phyloP scores from a whole-genome alignment of 2,888 invertebrate species.

The Amiota minor region DNA sequence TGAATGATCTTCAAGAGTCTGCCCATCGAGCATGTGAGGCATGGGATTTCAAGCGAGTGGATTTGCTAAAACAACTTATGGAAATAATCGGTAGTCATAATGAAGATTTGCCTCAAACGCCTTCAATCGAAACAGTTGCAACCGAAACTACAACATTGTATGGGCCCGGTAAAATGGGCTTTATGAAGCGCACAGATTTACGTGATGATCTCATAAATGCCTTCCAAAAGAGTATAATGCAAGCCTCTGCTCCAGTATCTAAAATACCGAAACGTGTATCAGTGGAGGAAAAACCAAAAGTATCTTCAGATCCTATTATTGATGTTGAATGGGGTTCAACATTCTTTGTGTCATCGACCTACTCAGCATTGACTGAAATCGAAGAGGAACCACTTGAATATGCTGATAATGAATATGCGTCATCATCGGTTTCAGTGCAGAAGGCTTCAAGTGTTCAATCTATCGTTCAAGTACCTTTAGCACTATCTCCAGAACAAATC shows the following conservation, averaged over 20 bases:
- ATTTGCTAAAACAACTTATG: conserved; percentile 75
- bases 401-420: conserved; percentile 42
- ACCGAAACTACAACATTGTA: conserved; percentile 74
- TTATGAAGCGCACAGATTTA: conserved; percentile 75
- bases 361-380: conserved; percentile 56
- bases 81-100: conserved; percentile 54
- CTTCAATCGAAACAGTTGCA: conserved; percentile 64
- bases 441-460: background rate
- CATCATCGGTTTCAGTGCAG: no score
- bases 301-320: conserved; percentile 33
- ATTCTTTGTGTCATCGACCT: conserved; percentile 58
- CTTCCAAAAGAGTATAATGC: background rate
- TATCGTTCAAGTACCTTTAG: no score
- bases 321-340: conserved; percentile 62
- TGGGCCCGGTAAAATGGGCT: conserved; percentile 78
- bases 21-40: conserved; percentile 44
- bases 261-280: conserved; percentile 48
- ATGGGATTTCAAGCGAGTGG: conserved; percentile 75
- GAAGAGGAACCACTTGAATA: conserved; percentile 59
- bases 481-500: no score
- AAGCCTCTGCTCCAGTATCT: background rate
- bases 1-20: background rate
- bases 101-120: conserved; percentile 52
- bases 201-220: conserved; percentile 38
- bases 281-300: conserved; percentile 44